Evolutionary conservation across 2,888 invertebrate genomes (phyloP), one percentile per base, ranked within the genome.

Genomic region (Clunio marinus): DNA sequence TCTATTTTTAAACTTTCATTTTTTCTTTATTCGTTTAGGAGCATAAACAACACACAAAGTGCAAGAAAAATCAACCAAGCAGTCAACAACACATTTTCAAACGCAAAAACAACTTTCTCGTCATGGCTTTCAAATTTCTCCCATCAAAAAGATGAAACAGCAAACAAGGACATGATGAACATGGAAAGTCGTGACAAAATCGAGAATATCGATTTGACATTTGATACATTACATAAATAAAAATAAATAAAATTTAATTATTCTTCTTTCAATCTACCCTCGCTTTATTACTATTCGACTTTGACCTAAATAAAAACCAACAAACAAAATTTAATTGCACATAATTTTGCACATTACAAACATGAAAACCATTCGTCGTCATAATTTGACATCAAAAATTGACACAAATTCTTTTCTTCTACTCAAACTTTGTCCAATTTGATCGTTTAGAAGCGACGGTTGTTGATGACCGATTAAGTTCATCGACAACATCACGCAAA

Each of bases 351-450:
- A 15, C 41, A 41, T 41, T 41, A 41, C 41, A 41, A 41, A 32
- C 32, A n/a, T 32, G 10, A 32, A 8, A 8, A 32, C 32, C 10
- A 5, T 32, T 8, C 32, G 32, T 32, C 32, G 10, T n/a, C 41
- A 41, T 41, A 10, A 8, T 10, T 41, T 3, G 7, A 41, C 2
- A 41, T 41, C 8, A 8, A n/a, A n/a, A 41, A 41, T 41, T 41
- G 41, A 41, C 41, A 15, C 3, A 10, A n/a, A n/a, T n/a, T n/a
- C n/a, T n/a, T n/a, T 45, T n/a, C 24, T 27, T 37, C 22, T 63
- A 63, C n/a, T 63, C 63, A 45, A 63, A 63, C 22, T 45, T 63
- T n/a, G 46, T 63, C 63, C 63, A 63, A 27, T 63, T 62, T 24
- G 13, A 17, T 62, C 41, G 35, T 22, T 25, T 62, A 4, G 62